A percentile compares a stretch with the other conserved stretches of the same genome.
phyloP scores from a whole-genome alignment of 2,113 vertebrate species.

The Seriola quinqueradiata region DNA sequence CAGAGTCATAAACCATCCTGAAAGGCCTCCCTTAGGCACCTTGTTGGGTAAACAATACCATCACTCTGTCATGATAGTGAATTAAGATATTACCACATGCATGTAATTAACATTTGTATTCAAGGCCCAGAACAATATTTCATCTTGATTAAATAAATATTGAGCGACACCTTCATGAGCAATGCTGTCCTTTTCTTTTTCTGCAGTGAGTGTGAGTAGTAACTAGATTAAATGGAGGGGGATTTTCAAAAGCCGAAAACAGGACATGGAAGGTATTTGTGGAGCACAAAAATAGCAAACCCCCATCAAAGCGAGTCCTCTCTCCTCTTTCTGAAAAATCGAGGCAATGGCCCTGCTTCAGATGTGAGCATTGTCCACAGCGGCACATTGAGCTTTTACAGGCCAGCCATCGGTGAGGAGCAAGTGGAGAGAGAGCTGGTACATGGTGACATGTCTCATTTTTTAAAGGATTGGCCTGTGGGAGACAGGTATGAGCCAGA shows the following conservation, averaged over 20 bases:
- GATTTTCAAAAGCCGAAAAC: slow-evolving; percentile 52
- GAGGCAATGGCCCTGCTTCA: slow-evolving; percentile 39
- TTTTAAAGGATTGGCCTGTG: slow-evolving; percentile 23
- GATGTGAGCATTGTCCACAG: slow-evolving; percentile 48
- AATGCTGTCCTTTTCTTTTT: slow-evolving; percentile 5
- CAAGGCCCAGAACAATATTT: slow-evolving; percentile 52
- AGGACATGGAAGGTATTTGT: slow-evolving; percentile 58
- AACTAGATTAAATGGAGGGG: slow-evolving; percentile 52
- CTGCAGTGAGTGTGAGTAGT: slow-evolving; percentile 19
- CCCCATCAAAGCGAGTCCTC: slow-evolving; percentile 46
- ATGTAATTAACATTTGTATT: slow-evolving; percentile 78
- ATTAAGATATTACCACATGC: slow-evolving; percentile 77
- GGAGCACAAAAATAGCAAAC: slow-evolving; percentile 59
- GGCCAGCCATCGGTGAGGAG: slow-evolving; percentile 21
- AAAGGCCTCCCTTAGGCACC: slow-evolving; percentile 68
- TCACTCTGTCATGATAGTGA: slow-evolving; percentile 69
- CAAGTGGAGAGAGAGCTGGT: slow-evolving; percentile 23
- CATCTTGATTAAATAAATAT: slow-evolving; percentile 71
- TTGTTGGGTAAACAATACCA: slow-evolving; percentile 73
- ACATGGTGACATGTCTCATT: slow-evolving; percentile 15
- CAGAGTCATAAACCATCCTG: slow-evolving; percentile 76
- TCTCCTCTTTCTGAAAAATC: slow-evolving; percentile 12
- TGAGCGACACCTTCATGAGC: slow-evolving; percentile 48
- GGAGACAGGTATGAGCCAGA: slow-evolving; percentile 41
- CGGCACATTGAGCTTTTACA: slow-evolving; percentile 45